A percentile compares a stretch with the other conserved stretches of the same genome.
These are phyloP conservation scores for Mastomys natalensis DNA, from an alignment of 2,113 vertebrate species.

Conservation along the genomic window DNA sequence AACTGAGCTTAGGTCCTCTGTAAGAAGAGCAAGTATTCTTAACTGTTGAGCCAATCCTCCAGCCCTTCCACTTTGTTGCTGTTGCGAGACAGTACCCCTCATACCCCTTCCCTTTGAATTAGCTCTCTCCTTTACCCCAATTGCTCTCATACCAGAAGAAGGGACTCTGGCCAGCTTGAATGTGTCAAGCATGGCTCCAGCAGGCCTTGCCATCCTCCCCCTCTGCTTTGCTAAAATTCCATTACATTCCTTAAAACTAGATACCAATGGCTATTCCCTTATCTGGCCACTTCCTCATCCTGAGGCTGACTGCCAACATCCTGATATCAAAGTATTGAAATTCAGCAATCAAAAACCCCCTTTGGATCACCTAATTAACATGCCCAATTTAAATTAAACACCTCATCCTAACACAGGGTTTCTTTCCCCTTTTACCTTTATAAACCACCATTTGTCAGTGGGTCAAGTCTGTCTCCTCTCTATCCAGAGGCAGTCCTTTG, in stretches of 20 bases:
- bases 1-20: not conserved
- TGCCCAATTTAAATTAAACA: not conserved
- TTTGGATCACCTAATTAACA: not conserved
- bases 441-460: not conserved
- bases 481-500: not conserved
- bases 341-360: not conserved
- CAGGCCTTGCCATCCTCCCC: not conserved
- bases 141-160: not conserved
- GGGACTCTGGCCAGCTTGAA: not conserved
- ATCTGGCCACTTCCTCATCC: not conserved
- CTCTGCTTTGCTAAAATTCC: not conserved
- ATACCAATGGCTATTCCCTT: not conserved
- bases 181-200: not conserved
- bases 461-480: not conserved
- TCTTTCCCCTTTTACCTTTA: not conserved
- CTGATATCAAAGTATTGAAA: not conserved
- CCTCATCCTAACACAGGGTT: not conserved
- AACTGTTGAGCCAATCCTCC: not conserved
- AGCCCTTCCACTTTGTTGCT: not conserved
- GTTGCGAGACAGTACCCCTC: not conserved
- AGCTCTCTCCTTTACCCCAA: not conserved
- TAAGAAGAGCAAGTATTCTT: not conserved
- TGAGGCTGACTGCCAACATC: not conserved
- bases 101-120: not conserved
- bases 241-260: not conserved